Conservation (phyloP, 30 jellyfish, hydroid and myxozoan genomes). For the Sanderia malayensis region DNA sequence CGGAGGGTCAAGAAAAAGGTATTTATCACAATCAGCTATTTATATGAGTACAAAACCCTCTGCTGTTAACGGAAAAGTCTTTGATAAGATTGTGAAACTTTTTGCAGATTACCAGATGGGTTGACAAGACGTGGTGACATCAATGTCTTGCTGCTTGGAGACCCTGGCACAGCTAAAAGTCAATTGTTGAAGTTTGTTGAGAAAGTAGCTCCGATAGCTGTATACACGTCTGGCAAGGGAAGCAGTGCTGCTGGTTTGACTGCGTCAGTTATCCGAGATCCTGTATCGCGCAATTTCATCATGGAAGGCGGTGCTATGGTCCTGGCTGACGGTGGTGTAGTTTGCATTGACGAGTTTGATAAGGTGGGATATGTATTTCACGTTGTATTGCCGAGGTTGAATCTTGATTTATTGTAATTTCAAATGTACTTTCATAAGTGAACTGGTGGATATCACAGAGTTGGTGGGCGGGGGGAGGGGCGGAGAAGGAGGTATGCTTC, state of each 20-base stretch:
- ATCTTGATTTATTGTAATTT: too few species aligned
- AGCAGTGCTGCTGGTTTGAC: constrained; percentile 99
- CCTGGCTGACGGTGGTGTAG: constrained; percentile 99
- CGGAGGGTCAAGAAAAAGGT: constrained; percentile 99
- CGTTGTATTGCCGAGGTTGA: too few species aligned
- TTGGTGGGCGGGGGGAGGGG: too few species aligned
- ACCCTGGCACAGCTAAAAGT: constrained; percentile 99
- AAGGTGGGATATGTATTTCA: constrained; percentile 55
- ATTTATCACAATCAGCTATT: too few species aligned
- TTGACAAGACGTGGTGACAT: constrained; percentile 98
- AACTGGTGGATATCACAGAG: too few species aligned
- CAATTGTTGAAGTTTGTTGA: constrained; percentile 98
- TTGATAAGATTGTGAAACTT: not conserved
- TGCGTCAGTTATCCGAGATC: constrained; percentile 96
- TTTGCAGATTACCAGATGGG: constrained; percentile 95
- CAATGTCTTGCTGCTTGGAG: constrained; percentile 96
- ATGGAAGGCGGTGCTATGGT: constrained; percentile 99
- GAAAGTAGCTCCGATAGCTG: constrained; percentile 99
- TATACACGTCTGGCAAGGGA: constrained; percentile 99
- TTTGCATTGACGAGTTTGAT: constrained; percentile 99
- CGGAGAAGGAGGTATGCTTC: too few species aligned
- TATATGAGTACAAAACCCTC: too few species aligned
- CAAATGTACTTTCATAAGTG: too few species aligned
- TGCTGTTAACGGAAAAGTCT: too few species aligned
- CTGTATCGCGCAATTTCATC: constrained; percentile 92